Conservation (phyloP, 2,888 invertebrate species). For the Nomada flava region DNA sequence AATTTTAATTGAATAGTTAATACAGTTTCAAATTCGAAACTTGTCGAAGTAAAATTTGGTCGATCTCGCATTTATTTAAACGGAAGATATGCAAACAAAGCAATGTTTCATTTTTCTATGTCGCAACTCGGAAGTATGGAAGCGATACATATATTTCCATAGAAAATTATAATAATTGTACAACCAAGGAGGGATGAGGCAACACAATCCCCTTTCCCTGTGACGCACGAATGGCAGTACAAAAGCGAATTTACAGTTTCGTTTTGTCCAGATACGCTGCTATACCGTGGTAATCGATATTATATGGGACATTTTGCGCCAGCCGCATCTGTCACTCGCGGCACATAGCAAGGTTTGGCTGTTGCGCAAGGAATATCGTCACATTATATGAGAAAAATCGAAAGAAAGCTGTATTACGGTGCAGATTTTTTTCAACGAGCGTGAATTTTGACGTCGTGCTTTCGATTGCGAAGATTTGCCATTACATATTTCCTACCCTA, state of each 20-base stretch:
- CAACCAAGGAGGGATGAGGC: constrained; percentile 24
- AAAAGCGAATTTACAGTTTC: constrained; percentile 63
- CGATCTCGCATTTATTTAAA: no score
- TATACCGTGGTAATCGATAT: constrained; percentile 67
- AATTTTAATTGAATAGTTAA: no score
- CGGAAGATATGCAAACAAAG: no score
- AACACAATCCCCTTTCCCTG: constrained; percentile 26
- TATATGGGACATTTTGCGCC: constrained; percentile 74
- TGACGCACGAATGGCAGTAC: constrained; percentile 63
- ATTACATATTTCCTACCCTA: no score
- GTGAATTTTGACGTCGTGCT: background rate
- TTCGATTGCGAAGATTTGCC: background rate
- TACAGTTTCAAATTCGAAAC: no score
- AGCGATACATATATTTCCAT: background rate
- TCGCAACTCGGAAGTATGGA: background rate
- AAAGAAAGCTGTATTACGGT: constrained; percentile 3
- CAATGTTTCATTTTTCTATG: no score
- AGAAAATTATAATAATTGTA: constrained; percentile 8
- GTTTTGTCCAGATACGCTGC: constrained; percentile 57
- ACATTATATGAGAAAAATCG: constrained; percentile 36
- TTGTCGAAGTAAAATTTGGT: no score
- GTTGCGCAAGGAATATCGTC: constrained; percentile 46
- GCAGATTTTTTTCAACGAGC: background rate
- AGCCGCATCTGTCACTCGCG: constrained; percentile 70
- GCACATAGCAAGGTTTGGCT: constrained; percentile 59